Base-by-base conservation (phyloP, 2,113 vertebrate genomes). In the Mesembrinibis cayennensis region DNA sequence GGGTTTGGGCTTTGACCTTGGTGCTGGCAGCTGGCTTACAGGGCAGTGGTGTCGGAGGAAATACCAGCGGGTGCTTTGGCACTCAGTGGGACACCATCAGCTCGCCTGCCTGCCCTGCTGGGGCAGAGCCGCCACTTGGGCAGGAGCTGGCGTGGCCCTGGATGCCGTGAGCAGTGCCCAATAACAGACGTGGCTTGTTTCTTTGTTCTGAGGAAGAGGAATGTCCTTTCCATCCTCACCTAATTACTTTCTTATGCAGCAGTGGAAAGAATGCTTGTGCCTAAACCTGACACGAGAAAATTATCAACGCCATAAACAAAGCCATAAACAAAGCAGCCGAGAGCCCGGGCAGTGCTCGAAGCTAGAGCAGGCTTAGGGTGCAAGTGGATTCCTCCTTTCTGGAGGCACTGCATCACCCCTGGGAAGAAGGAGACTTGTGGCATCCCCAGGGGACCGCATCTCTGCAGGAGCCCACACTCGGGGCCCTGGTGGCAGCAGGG, bases 221-320 rank as follows among this genome's bases (percentile, higher is more conserved):
- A 97, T 89, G 94, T 94, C 93, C 71, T 96, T 95, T 95, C 82
- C 76, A 77, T 95, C 87, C 86, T 96, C 69, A 95, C 69, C 94
- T 97, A 97, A 98, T 96, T 97, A 86, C 81, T 98, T 98, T 97
- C 96, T 97, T 84, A 94, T 97, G 96, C 94, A 97, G 96, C 88
- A 92, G 66, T 95, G 94, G 97, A 96, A 97, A 95, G 96, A 97
- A 95, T 90, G 92, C 93, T 95, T 91, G 47, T 89, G 95, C 95
- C 93, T 97, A 90, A 94, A 94, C 94, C 97, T 95, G 91, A 97
- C 90, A 97, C 45, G 14, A 96, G 94, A 97, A 97, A 97, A 97
- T 95, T 97, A 97, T 97, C 97, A 97, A 96, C 80, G 26, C 89
- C 86, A 77, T 98, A 97, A 98, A 97, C 93, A 97, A 96, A 86